Evolutionary conservation across 2,888 invertebrate species (phyloP).

Genomic region (Ectemnius lituratus): DNA sequence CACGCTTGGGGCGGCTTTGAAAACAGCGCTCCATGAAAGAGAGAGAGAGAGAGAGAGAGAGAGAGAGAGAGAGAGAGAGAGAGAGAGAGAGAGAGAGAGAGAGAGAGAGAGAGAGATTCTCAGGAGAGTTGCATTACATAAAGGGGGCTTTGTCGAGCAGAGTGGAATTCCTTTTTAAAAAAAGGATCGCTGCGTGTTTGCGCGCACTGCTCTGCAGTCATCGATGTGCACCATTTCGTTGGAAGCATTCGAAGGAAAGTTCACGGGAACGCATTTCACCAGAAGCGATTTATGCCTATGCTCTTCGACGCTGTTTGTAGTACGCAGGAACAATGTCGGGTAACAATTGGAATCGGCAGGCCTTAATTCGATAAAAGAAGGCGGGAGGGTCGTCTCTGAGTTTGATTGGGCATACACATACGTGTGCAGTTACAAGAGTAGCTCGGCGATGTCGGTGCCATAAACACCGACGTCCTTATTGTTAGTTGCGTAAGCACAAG

Average conservation of each 20-base stretch:
- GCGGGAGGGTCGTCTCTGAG: conserved; percentile 9
- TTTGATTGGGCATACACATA: conserved; percentile 18
- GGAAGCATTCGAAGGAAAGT: too few species aligned
- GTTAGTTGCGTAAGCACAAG: conserved; percentile 32
- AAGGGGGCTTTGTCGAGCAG: background rate
- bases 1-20: background rate
- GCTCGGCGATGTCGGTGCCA: conserved; percentile 31
- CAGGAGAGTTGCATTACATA: conserved; percentile 1
- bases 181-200: background rate
- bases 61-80: too few species aligned
- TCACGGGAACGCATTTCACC: too few species aligned
- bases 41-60: too few species aligned
- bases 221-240: too few species aligned
- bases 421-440: conserved; percentile 7
- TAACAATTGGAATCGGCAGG: conserved; percentile 10
- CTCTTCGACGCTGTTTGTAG: background rate
- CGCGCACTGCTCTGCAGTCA: too few species aligned
- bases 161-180: background rate
- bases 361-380: conserved; percentile 20
- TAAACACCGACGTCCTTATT: conserved; percentile 19
- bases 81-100: too few species aligned
- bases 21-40: background rate
- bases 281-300: conserved; percentile 23
- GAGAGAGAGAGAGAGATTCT: background rate
- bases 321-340: background rate